A percentile compares a stretch with the other conserved stretches of the same genome.
Evolutionary conservation across 1,140 invertebrate species (phyloP).

Genomic region (Mesaphorura yosii): DNA sequence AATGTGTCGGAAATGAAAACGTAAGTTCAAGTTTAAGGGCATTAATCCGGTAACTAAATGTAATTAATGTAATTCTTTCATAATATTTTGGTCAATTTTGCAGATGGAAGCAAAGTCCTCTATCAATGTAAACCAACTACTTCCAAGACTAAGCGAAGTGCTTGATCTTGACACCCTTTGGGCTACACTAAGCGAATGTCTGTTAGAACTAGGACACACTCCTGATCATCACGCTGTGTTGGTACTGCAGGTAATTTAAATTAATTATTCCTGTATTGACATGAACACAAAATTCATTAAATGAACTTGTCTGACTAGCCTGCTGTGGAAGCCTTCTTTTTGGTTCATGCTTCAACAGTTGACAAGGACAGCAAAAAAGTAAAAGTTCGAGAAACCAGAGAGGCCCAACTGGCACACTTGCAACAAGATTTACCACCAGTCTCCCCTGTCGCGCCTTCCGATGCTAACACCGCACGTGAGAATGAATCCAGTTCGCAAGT

Average conservation of each 20-base stretch:
- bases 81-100: not conserved
- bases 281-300: not conserved
- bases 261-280: not conserved
- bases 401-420: slow-evolving; percentile 45
- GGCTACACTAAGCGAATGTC: slow-evolving; percentile 67
- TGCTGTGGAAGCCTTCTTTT: slow-evolving; percentile 83
- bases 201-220: slow-evolving; percentile 68
- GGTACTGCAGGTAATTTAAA: slow-evolving; percentile 57
- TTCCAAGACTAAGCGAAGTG: slow-evolving; percentile 58
- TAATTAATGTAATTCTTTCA: not conserved
- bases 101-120: not conserved
- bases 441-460: slow-evolving; percentile 37
- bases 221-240: slow-evolving; percentile 87
- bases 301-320: slow-evolving; percentile 45
- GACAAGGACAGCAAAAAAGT: slow-evolving; percentile 31
- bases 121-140: slow-evolving; percentile 30
- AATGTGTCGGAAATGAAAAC: not conserved
- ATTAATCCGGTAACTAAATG: too few species aligned
- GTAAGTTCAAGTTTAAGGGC: too few species aligned
- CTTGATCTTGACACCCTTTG: slow-evolving; percentile 61
- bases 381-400: slow-evolving; percentile 35
- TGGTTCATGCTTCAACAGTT: slow-evolving; percentile 60
- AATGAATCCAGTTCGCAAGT: not conserved
- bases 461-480: slow-evolving; percentile 7
- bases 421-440: slow-evolving; percentile 41